Base-by-base conservation (phyloP, 2,888 invertebrate species). In the Lycocerus yunnanus region DNA sequence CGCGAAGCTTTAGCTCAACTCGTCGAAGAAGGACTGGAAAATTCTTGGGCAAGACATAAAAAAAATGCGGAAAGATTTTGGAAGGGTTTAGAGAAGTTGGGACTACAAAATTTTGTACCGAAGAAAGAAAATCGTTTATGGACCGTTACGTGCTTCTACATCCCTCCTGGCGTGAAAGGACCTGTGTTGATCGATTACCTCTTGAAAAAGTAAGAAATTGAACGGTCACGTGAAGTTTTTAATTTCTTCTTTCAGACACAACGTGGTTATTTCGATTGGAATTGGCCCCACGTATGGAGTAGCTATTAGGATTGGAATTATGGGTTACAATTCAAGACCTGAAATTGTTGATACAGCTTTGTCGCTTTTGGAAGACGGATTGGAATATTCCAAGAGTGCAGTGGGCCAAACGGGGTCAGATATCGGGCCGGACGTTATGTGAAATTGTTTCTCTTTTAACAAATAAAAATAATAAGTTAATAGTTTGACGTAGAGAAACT, bases 221-320 rank as follows among this genome's bases (percentile, higher is more conserved):
- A n/a, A n/a, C n/a, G n/a, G n/a, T n/a, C n/a, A n/a, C n/a, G n/a
- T n/a, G 21, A 24, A 20, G 2, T 24, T 24, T 24, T 24, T 10
- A 24, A 43, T 43, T 6, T 5, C n/a, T 61, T 16, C 1, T 83
- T 85, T n/a, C 83, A 91, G 91, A 59, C 87, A 90, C 82, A 85
- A 86, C 76, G 89, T 95, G 27, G 92, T 95, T 80, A 92, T 96
- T 73, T 90, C 93, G 75, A 92, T 92, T 11, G 96, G 96, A 0
- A 86, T 96, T 14, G 96, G 96, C 0, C 93, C 93, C 0, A 93
- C 95, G 0, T 90, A 88, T 0, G 94, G 94, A 15, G 92, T 92
- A 80, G 90, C 94, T 0, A 91, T 95, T 81, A 91, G 96, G 3
- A 90, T 97, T 78, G 96, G 97, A 1, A 86, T 95, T 11, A 93